These are phyloP conservation scores for Silurus asotus DNA, from an alignment of 2,113 vertebrate genomes.

Conservation along the genomic window DNA sequence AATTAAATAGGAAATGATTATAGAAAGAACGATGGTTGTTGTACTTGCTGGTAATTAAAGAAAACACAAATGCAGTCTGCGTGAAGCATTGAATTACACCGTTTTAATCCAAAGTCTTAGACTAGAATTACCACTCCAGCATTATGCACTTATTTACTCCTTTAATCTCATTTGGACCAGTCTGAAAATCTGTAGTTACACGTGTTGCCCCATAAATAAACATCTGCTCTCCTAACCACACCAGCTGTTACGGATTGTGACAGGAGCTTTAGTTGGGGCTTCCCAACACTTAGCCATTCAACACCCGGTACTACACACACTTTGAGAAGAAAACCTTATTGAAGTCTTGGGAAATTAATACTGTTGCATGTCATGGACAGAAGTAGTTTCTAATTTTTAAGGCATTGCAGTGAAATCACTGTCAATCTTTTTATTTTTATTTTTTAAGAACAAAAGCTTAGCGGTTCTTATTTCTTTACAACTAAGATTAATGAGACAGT, in stretches of 20 bases:
- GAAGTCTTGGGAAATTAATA: not conserved
- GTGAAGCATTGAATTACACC: too few species aligned
- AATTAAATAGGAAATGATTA: not conserved
- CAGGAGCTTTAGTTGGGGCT: slow-evolving; percentile 15
- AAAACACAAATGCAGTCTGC: not conserved
- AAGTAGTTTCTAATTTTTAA: not conserved
- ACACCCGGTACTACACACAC: not conserved
- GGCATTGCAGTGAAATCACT: not conserved
- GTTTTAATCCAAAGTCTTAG: not conserved
- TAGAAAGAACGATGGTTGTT: not conserved
- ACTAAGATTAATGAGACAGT: not conserved
- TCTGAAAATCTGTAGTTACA: slow-evolving; percentile 7
- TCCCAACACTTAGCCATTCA: not conserved
- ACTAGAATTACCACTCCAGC: not conserved
- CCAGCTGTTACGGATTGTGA: slow-evolving; percentile 34
- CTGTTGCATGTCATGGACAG: not conserved
- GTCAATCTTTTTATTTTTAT: not conserved
- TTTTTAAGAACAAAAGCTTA: not conserved
- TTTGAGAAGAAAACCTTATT: not conserved
- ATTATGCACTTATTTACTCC: not conserved
- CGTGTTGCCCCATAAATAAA: slow-evolving; percentile 14
- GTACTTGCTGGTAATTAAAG: not conserved
- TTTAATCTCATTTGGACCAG: not conserved
- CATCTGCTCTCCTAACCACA: slow-evolving; percentile 31
- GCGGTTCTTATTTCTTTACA: not conserved